A percentile compares a stretch with the other conserved stretches of the same genome.
phyloP scores from a whole-genome alignment of 1,140 invertebrate species.

The Drosophila sturtevanti region DNA sequence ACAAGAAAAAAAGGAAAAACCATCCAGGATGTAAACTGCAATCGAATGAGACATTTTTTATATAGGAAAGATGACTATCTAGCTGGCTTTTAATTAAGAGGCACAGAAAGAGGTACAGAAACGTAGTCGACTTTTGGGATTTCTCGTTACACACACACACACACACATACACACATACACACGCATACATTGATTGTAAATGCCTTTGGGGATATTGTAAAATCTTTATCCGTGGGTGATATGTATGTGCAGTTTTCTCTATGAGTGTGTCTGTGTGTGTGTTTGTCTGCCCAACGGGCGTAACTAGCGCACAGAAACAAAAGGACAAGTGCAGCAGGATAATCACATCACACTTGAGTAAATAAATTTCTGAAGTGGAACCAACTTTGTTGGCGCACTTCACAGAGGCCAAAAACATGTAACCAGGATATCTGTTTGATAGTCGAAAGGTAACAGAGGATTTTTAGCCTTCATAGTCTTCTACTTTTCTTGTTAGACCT shows the following conservation, averaged over 20 bases:
- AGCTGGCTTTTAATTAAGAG: conserved; percentile 66
- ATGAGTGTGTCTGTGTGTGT: conserved; percentile 5
- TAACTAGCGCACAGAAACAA: conserved; percentile 58
- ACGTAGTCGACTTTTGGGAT: conserved; percentile 20
- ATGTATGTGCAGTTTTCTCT: not conserved
- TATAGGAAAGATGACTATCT: conserved; percentile 47
- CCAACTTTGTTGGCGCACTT: conserved; percentile 44
- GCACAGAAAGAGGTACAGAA: conserved; percentile 2
- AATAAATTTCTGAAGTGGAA: conserved; percentile 78
- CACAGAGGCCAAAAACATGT: conserved; percentile 49
- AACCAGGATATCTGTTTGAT: conserved; percentile 22
- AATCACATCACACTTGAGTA: conserved; percentile 80
- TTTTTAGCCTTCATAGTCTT: not conserved
- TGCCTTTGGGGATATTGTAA: conserved; percentile 16
- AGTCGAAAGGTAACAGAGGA: conserved; percentile 28
- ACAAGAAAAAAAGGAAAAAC: conserved; percentile 15
- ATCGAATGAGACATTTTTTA: not conserved
- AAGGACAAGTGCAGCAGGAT: conserved; percentile 70
- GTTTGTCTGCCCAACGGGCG: conserved; percentile 32
- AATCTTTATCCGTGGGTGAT: conserved; percentile 23
- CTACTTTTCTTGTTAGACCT: not conserved
- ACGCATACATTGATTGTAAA: not conserved
- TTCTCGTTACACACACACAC: conserved; percentile 29
- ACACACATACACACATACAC: not conserved
- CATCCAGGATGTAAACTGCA: conserved; percentile 32